phyloP scores from a whole-genome alignment of 2,888 invertebrate genomes.

The Sphaerophoria rueppellii region DNA sequence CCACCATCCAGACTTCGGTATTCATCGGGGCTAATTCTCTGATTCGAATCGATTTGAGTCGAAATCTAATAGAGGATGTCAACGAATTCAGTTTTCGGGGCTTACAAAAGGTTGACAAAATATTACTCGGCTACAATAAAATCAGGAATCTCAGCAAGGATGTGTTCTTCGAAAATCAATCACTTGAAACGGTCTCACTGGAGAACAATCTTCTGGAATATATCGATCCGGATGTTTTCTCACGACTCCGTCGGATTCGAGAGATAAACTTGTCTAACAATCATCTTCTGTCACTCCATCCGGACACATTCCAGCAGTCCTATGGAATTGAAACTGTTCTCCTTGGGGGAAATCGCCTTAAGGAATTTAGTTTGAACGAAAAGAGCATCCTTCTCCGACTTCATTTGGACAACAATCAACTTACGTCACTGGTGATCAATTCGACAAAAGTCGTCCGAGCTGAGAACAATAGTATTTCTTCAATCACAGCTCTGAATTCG shows the following conservation, averaged over 20 bases:
- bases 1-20: conserved; percentile 79
- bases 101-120: conserved; percentile 77
- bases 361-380: conserved; percentile 76
- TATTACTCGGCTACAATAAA: conserved; percentile 78
- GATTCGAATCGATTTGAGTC: conserved; percentile 79
- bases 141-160: conserved; percentile 77
- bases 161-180: conserved; percentile 79
- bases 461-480: conserved; percentile 78
- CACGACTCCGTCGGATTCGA: conserved; percentile 78
- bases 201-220: conserved; percentile 79
- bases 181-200: conserved; percentile 78
- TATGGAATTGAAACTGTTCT: conserved; percentile 78
- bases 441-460: conserved; percentile 79
- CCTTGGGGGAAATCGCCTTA: conserved; percentile 77
- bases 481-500: conserved; percentile 76
- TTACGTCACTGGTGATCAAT: conserved; percentile 78
- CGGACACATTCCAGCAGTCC: conserved; percentile 79
- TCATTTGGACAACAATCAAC: conserved; percentile 78
- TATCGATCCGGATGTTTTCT: conserved; percentile 79
- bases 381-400: conserved; percentile 78
- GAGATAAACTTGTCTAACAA: conserved; percentile 80
- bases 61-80: conserved; percentile 77
- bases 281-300: conserved; percentile 77
- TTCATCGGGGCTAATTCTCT: conserved; percentile 79
- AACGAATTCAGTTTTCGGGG: conserved; percentile 80